A percentile compares a stretch with the other conserved stretches of the same genome.
These are phyloP conservation scores for Sphyrna mokarran DNA, from an alignment of 2,113 vertebrate genomes.

Conservation along the genomic window DNA sequence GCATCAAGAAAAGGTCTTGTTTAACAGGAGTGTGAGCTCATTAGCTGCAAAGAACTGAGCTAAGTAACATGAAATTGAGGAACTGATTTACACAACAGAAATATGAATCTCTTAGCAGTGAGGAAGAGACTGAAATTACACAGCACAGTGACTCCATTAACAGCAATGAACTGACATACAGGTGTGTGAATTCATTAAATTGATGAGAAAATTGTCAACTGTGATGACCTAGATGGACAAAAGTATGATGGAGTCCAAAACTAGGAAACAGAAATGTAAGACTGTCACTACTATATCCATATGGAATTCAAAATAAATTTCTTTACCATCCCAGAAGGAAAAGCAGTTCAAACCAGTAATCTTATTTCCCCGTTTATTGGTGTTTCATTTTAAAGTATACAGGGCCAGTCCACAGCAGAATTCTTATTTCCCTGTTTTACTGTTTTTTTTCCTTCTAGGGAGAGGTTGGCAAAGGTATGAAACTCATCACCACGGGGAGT, in stretches of 20 bases:
- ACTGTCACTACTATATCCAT: neutral
- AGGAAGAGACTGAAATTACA: neutral
- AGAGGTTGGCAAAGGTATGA: neutral
- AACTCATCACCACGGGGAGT: neutral
- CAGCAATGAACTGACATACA: neutral
- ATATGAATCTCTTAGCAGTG: neutral
- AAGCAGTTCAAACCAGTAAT: too few species aligned
- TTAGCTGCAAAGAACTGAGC: neutral
- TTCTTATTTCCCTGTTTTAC: too few species aligned
- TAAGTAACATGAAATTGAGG: neutral
- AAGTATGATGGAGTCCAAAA: neutral
- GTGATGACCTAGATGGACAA: neutral
- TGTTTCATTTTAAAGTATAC: too few species aligned
- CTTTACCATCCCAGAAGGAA: neutral
- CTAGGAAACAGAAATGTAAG: neutral
- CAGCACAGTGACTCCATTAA: neutral
- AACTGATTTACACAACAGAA: constrained; percentile 1
- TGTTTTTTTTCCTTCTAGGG: too few species aligned
- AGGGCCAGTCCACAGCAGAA: too few species aligned
- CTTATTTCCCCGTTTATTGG: too few species aligned
- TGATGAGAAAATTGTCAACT: neutral
- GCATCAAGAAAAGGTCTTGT: constrained; percentile 1
- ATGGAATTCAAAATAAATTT: neutral
- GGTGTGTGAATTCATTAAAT: constrained; percentile 2
- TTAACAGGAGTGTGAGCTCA: neutral